Evolutionary conservation across 2,888 invertebrate species (phyloP).

Genomic region (Cephus spinipes): DNA sequence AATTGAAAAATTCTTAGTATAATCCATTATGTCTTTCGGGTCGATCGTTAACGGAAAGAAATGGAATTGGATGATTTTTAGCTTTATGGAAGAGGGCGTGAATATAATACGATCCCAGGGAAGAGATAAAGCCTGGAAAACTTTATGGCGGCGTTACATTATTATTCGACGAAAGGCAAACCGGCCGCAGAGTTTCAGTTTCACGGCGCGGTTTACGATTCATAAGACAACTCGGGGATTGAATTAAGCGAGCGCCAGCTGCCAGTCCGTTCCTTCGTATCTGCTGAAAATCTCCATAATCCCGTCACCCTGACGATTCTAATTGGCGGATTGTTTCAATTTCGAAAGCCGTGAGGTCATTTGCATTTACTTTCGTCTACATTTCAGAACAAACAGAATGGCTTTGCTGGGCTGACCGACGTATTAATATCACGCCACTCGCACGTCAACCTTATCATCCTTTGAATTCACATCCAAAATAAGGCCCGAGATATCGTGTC

Average conservation of each 20-base stretch:
- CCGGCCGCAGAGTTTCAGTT: constrained; percentile 47
- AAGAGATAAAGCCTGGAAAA: constrained; percentile 12
- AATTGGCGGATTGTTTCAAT: constrained; percentile 66
- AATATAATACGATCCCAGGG: not conserved
- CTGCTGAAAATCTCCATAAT: constrained; percentile 63
- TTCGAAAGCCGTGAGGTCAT: constrained; percentile 55
- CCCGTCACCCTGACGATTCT: constrained; percentile 64
- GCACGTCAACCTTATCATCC: not conserved
- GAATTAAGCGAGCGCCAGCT: constrained; percentile 63
- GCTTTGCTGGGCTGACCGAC: not conserved
- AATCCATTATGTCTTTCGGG: not conserved
- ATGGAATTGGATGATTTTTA: not conserved
- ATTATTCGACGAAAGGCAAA: constrained; percentile 43
- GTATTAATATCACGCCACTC: not conserved
- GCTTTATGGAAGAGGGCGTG: not conserved
- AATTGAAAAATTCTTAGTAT: not conserved
- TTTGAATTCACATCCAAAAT: not conserved
- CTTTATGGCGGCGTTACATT: constrained; percentile 43
- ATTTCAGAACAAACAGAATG: not conserved
- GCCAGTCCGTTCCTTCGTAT: constrained; percentile 52
- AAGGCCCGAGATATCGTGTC: not conserved
- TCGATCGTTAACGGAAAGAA: not conserved
- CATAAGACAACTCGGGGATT: constrained; percentile 65
- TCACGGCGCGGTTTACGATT: constrained; percentile 60
- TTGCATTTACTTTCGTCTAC: constrained; percentile 46